Percentiles rank a stretch among this genome's conserved stretches.
These are phyloP conservation scores for Bicyclus anynana DNA, from an alignment of 1,140 invertebrate genomes.

Conservation along the genomic window DNA sequence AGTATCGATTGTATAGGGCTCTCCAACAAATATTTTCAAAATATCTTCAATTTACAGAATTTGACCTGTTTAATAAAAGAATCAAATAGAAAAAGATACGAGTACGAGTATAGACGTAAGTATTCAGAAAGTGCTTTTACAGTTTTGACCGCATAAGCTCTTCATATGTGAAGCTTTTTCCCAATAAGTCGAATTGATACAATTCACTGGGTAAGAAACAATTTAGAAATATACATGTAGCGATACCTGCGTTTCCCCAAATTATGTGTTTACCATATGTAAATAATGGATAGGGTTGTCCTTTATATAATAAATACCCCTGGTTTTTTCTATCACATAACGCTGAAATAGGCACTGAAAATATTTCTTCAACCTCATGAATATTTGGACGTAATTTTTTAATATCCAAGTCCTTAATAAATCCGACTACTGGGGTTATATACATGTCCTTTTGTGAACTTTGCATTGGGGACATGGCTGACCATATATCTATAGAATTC, in stretches of 20 bases:
- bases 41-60: too few species aligned
- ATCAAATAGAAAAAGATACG: too few species aligned
- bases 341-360: slow-evolving; percentile 83
- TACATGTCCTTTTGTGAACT: slow-evolving; percentile 74
- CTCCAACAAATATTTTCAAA: too few species aligned
- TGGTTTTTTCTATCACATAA: slow-evolving; percentile 81
- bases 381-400: slow-evolving; percentile 80
- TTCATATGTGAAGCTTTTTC: slow-evolving; percentile 39
- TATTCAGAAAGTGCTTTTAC: too few species aligned
- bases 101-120: too few species aligned
- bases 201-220: slow-evolving; percentile 51
- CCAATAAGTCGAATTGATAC: slow-evolving; percentile 49
- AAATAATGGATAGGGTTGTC: slow-evolving; percentile 46
- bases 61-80: too few species aligned
- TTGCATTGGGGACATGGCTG: slow-evolving; percentile 67
- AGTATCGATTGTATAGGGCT: too few species aligned
- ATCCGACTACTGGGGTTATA: slow-evolving; percentile 88
- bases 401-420: slow-evolving; percentile 77
- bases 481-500: slow-evolving; percentile 86
- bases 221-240: slow-evolving; percentile 66
- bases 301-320: slow-evolving; percentile 42
- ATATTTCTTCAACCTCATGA: slow-evolving; percentile 89
- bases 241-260: slow-evolving; percentile 70
- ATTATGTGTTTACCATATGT: slow-evolving; percentile 58
- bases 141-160: slow-evolving; percentile 59